These are phyloP conservation scores for Darevskia mixta DNA, from an alignment of 2,797 vertebrate genomes.

Conservation along the genomic window DNA sequence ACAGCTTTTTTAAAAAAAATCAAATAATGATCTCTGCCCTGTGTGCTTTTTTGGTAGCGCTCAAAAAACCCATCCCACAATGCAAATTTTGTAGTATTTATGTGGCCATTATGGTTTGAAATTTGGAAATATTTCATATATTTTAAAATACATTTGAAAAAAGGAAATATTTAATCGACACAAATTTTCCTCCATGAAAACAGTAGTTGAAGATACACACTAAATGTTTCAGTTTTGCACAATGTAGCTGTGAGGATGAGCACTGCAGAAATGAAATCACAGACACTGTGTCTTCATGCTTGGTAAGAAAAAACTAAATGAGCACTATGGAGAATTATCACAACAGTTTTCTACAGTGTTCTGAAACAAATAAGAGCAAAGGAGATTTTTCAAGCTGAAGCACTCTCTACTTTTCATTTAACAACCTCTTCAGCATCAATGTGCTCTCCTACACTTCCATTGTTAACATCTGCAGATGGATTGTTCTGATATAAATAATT, in stretches of 20 bases:
- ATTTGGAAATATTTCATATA: too few relatives aligned
- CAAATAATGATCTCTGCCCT: not conserved
- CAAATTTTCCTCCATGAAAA: not conserved
- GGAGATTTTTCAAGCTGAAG: constrained; percentile 12
- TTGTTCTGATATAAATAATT: constrained; percentile 50
- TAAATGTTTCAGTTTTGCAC: constrained; percentile 20
- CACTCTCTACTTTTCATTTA: not conserved
- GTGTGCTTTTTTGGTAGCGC: constrained; percentile 23
- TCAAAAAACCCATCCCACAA: not conserved
- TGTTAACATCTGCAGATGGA: constrained; percentile 26
- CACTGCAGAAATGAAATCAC: not conserved
- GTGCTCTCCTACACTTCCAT: not conserved
- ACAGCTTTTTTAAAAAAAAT: constrained; percentile 14
- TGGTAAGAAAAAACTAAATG: constrained; percentile 13
- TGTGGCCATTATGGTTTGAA: not conserved
- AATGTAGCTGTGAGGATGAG: constrained; percentile 4
- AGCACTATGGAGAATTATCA: not conserved
- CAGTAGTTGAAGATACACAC: not conserved
- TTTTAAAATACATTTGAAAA: not conserved
- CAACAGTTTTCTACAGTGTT: constrained; percentile 13
- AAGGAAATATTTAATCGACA: constrained; percentile 28
- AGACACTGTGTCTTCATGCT: constrained; percentile 13
- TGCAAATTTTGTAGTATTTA: constrained; percentile 9
- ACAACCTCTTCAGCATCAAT: constrained; percentile 23
- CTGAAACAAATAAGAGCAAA: not conserved